Percentiles rank a stretch among this genome's conserved stretches.
phyloP scores from a whole-genome alignment of 2,888 invertebrate genomes.

The Aphrophora alni region DNA sequence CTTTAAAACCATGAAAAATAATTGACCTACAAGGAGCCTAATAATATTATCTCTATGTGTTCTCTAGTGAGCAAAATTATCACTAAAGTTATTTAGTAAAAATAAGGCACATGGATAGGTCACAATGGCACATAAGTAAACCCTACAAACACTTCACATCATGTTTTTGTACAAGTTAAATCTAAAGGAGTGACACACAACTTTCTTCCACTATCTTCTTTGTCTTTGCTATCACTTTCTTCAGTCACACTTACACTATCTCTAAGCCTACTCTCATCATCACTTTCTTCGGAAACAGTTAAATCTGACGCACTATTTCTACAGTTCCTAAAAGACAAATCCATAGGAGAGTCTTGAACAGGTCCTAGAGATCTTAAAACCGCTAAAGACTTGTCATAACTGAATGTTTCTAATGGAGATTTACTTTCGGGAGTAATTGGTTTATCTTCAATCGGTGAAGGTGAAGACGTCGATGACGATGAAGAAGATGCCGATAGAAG shows the following conservation, averaged over 20 bases:
- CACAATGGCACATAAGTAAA: background rate
- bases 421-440: slow-evolving; percentile 44
- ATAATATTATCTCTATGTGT: no score
- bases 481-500: slow-evolving; percentile 28
- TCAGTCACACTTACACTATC: slow-evolving; percentile 23
- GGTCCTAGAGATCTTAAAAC: slow-evolving; percentile 56
- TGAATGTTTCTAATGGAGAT: slow-evolving; percentile 46
- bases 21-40: no score
- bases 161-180: slow-evolving; percentile 36
- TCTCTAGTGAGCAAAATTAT: background rate
- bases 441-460: slow-evolving; percentile 47
- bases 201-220: background rate
- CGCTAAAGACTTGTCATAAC: slow-evolving; percentile 53
- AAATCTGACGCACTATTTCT: slow-evolving; percentile 2
- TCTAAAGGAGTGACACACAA: slow-evolving; percentile 32
- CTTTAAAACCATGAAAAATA: no score
- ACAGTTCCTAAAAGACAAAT: slow-evolving; percentile 63
- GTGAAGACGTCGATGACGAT: slow-evolving; percentile 44
- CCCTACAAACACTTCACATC: background rate
- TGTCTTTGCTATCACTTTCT: slow-evolving; percentile 19
- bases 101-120: background rate
- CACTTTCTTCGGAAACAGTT: slow-evolving; percentile 2
- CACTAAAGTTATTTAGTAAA: background rate
- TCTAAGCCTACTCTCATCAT: slow-evolving; percentile 14
- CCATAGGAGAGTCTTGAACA: slow-evolving; percentile 79